These are phyloP conservation scores for Pemphredon lugubris DNA, from an alignment of 2,888 invertebrate genomes.

Conservation along the genomic window DNA sequence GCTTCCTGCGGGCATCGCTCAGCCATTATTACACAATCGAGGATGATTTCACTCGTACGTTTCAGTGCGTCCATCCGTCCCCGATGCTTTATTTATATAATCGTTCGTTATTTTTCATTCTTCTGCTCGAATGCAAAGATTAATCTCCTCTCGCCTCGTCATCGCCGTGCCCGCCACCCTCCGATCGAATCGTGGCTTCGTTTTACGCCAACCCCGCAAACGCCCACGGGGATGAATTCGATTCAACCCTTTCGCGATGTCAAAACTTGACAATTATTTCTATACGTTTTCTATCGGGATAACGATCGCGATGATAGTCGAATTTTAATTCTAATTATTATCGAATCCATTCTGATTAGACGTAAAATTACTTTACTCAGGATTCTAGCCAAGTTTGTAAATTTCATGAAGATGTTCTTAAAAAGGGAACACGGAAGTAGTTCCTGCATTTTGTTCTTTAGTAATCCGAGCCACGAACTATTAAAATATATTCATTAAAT, in stretches of 20 bases:
- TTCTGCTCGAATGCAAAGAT: conserved; percentile 43
- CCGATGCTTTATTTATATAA: conserved; percentile 63
- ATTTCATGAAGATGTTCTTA: no score
- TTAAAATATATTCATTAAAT: no score
- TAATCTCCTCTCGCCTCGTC: conserved; percentile 30
- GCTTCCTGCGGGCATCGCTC: conserved; percentile 42
- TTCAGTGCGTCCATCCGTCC: conserved; percentile 33
- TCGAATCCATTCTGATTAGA: no score
- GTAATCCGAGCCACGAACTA: no score
- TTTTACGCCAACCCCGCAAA: conserved; percentile 10
- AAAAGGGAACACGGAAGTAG: no score
- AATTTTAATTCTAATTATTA: no score
- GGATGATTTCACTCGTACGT: conserved; percentile 51
- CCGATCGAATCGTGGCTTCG: background rate
- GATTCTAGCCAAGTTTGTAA: no score
- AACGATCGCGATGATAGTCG: no score
- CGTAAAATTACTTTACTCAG: no score
- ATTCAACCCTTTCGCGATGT: conserved; percentile 31
- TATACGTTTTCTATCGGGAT: background rate
- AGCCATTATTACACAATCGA: conserved; percentile 48
- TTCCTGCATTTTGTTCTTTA: no score
- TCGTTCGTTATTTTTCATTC: conserved; percentile 60
- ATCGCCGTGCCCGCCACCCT: conserved; percentile 4
- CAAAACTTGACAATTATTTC: background rate
- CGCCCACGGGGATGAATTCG: conserved; percentile 43